Evolutionary conservation across 1,140 invertebrate genomes (phyloP).

Genomic region (Drosophila bifasciata): DNA sequence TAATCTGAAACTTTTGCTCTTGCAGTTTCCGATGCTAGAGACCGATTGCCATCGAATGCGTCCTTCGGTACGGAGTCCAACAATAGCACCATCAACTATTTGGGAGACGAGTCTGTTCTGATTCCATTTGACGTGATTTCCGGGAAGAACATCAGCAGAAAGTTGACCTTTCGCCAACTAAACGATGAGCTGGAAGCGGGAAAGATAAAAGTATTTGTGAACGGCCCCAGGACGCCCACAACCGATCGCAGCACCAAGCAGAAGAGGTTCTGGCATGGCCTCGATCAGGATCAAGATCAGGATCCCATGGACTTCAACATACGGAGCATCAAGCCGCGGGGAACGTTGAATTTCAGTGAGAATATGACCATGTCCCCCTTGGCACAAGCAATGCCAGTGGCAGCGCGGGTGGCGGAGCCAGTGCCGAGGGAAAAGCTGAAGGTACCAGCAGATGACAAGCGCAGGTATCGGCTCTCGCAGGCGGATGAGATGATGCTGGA

Average conservation of each 20-base stretch:
- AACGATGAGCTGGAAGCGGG: conserved; percentile 62
- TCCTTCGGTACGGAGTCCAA: background rate
- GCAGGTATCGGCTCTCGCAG: conserved; percentile 60
- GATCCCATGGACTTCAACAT: background rate
- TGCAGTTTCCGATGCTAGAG: conserved; percentile 5
- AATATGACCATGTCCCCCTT: conserved; percentile 49
- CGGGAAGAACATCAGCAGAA: conserved; percentile 43
- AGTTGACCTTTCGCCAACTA: conserved; percentile 57
- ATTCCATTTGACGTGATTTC: conserved; percentile 56
- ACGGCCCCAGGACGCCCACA: conserved; percentile 60
- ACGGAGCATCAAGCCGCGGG: conserved; percentile 33
- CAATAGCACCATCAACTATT: conserved; percentile 30
- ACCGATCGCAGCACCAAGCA: conserved; percentile 44
- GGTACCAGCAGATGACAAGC: conserved; percentile 3
- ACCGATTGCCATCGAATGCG: background rate
- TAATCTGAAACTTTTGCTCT: background rate
- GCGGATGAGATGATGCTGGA: conserved; percentile 68
- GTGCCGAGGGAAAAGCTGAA: background rate
- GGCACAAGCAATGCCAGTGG: background rate
- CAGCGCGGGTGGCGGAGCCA: background rate
- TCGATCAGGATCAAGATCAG: conserved; percentile 8
- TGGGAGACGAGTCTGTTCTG: conserved; percentile 47
- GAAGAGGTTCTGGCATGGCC: conserved; percentile 18
- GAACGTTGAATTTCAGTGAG: conserved; percentile 58
- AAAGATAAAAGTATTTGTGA: conserved; percentile 52